Evolutionary conservation across 1,140 invertebrate species (phyloP).

Genomic region (Teleopsis dalmanni): DNA sequence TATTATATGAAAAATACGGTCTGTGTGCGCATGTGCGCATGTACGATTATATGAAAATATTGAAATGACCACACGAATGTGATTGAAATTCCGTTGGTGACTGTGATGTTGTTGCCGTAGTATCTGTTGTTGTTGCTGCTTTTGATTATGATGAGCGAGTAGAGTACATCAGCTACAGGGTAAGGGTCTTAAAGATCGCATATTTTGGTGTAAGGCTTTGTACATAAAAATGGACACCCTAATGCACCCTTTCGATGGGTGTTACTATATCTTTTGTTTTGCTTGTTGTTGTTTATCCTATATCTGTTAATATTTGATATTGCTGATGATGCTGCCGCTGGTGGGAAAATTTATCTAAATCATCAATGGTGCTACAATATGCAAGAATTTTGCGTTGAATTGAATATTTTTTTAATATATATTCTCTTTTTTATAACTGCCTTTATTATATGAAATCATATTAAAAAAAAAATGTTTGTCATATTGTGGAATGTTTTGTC

Average conservation of each 20-base stretch:
- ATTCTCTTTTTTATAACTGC: slow-evolving; percentile 8
- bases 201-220: background rate
- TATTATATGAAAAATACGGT: too few species aligned
- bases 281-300: background rate
- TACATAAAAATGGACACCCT: background rate
- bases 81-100: too few species aligned
- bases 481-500: slow-evolving; percentile 45
- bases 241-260: background rate
- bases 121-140: too few species aligned
- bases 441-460: slow-evolving; percentile 12
- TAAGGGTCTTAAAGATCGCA: slow-evolving; percentile 3
- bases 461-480: slow-evolving; percentile 27
- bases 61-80: slow-evolving; percentile 13
- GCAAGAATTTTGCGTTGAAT: background rate
- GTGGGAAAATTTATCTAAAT: slow-evolving; percentile 45
- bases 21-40: background rate
- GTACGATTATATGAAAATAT: background rate
- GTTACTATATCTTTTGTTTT: background rate
- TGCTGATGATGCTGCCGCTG: slow-evolving; percentile 20
- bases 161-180: too few species aligned
- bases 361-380: slow-evolving; percentile 25
- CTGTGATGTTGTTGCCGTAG: too few species aligned
- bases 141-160: too few species aligned
- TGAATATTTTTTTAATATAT: slow-evolving; percentile 9
- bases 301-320: background rate